Evolutionary conservation across 2,113 vertebrate genomes (phyloP), one percentile per base, ranked within the genome.

Genomic region (Symphodus melops): DNA sequence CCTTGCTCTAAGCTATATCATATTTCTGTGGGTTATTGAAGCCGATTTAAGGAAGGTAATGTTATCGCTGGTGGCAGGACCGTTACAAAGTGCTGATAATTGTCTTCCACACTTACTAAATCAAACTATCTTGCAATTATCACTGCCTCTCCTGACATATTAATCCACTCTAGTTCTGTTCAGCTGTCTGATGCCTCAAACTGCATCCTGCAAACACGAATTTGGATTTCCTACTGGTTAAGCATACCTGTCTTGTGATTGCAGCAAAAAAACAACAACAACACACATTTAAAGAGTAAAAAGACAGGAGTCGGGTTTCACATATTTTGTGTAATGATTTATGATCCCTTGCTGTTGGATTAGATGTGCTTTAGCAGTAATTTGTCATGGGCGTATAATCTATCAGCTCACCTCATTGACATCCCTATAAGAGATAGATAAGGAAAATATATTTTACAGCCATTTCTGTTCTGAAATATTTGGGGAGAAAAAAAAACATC

Each of bases 21-120:
- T 91, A 94, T 92, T 90, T 91, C 86, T 85, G 84, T 82, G 83
- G 89, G 87, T 93, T 93, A 95, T 95, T 93, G 93, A 94, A 93
- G 93, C 88, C 91, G 88, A 93, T 95, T 93, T 93, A 87, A 91
- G 90, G 86, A 89, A 93, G 86, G 89, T 91, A 91, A 92, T 92
- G 93, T 91, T 91, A 89, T 87, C 88, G 88, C 94, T 88, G 81
- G 88, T 91, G 91, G 91, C 91, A 83, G 86, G 84, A 91, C 91
- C 92, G 89, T 94, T 92, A 95, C 93, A 93, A 94, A 94, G 93
- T 92, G 91, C 91, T 93, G 90, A 93, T 94, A 93, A 93, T 92
- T 92, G 94, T 92, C 91, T 94, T 93, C 93, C 93, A 94, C 87
- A 88, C 92, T 90, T 93, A 90, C 91, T 95, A 93, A 93, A 92